Evolutionary conservation across 2,888 invertebrate genomes (phyloP).

Genomic region (Muscina levida): DNA sequence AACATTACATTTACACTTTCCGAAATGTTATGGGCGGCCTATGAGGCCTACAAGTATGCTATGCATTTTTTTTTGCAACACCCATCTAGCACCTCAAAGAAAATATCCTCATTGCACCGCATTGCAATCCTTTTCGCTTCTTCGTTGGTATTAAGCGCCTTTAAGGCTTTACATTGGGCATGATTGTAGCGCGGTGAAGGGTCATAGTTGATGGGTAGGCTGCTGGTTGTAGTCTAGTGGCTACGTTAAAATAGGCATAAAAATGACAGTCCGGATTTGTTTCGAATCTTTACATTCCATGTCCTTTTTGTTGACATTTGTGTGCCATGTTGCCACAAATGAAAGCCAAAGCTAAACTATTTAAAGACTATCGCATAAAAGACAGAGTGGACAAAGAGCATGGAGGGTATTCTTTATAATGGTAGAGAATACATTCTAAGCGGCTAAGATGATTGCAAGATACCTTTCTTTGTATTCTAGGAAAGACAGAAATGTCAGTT

Average conservation of each 20-base stretch:
- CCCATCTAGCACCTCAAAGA: background rate
- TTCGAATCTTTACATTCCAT: background rate
- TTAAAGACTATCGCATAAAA: too few relatives aligned
- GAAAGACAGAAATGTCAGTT: too few relatives aligned
- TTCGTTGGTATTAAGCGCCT: slow-evolving; percentile 34
- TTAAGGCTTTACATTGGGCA: slow-evolving; percentile 30
- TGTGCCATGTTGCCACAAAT: slow-evolving; percentile 3
- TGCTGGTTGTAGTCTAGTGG: background rate
- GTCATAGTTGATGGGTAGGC: background rate
- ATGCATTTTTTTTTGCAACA: slow-evolving; percentile 21
- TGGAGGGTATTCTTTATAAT: too few relatives aligned
- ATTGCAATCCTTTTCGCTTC: slow-evolving; percentile 3
- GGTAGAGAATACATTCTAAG: background rate
- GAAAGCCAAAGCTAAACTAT: slow-evolving; percentile 3
- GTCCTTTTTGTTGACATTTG: too few relatives aligned
- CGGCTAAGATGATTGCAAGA: background rate
- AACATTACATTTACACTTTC: background rate
- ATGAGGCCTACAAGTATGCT: slow-evolving; percentile 19
- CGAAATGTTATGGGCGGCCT: background rate
- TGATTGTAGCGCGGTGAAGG: background rate
- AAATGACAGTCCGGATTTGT: slow-evolving; percentile 38
- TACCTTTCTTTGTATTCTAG: too few relatives aligned
- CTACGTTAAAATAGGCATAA: slow-evolving; percentile 51
- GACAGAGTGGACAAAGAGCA: too few relatives aligned
- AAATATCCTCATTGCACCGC: slow-evolving; percentile 6